phyloP scores from a whole-genome alignment of 2,888 invertebrate genomes.

The Orthosia cruda region DNA sequence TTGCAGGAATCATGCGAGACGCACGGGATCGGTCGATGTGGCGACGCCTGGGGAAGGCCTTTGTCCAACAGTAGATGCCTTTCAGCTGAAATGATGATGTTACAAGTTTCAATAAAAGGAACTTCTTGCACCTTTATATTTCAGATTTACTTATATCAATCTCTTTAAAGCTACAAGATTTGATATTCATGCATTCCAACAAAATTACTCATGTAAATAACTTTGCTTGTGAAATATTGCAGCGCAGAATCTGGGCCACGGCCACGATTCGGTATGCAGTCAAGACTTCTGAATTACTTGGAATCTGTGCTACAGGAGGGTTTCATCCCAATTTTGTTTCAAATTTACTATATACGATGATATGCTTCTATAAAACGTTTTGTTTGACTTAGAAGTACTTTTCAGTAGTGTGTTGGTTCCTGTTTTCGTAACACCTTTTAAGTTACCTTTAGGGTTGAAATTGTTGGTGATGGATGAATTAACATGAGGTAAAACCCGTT shows the following conservation, averaged over 20 bases:
- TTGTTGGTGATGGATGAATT: slow-evolving; percentile 13
- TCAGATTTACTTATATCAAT: background rate
- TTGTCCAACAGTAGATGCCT: too few species aligned
- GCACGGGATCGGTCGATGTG: too few species aligned
- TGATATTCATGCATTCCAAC: slow-evolving; percentile 22
- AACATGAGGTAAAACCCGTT: background rate
- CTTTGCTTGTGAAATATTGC: slow-evolving; percentile 22
- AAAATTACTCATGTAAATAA: slow-evolving; percentile 19
- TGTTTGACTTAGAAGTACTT: background rate
- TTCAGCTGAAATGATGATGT: too few species aligned
- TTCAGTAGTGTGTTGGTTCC: slow-evolving; percentile 5
- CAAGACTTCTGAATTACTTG: slow-evolving; percentile 11
- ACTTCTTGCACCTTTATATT: too few species aligned
- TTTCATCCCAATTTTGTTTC: background rate
- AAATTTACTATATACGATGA: too few species aligned
- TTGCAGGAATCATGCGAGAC: too few species aligned
- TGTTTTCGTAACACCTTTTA: slow-evolving; percentile 24
- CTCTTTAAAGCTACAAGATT: background rate
- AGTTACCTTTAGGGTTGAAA: slow-evolving; percentile 15
- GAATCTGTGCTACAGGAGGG: background rate
- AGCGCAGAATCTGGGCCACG: slow-evolving; percentile 20
- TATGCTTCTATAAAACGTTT: background rate
- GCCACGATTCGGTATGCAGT: slow-evolving; percentile 10
- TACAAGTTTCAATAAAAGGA: background rate
- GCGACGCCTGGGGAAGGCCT: too few species aligned